Base-by-base conservation (phyloP, 1,140 invertebrate species). In the Pseudobourletiella spinata region DNA sequence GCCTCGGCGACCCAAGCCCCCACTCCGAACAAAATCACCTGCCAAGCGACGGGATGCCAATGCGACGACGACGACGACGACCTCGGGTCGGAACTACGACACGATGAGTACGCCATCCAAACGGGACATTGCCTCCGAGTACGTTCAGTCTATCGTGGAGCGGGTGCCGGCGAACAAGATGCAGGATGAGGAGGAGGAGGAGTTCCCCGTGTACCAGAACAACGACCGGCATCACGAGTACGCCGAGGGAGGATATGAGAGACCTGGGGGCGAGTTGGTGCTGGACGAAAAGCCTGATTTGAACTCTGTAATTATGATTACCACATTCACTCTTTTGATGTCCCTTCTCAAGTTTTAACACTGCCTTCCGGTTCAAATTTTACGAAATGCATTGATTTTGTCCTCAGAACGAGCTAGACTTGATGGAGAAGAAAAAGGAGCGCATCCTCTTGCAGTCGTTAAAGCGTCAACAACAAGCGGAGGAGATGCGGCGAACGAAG, bases 381-480 rank as follows among this genome's bases (percentile, higher is more conserved):
- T n/a, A n/a, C n/a, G n/a, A 11, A 54, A 56, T 30, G 15, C 18
- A 30, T 42, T 64, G 26, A n/a, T n/a, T n/a, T n/a, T n/a, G n/a
- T n/a, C n/a, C n/a, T n/a, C 72, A 89, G 86, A 83, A 84, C 69
- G 83, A 82, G 22, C 79, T 90, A 25, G 86, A 91, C 66, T 89
- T 93, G 77, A 91, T 93, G 86, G 88, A 92, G 72, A 83, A 83
- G 32, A 93, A 88, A 72, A 95, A 92, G 72, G 88, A 95, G 72
- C 83, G 85, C 64, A 89, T 95, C 51, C 85, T 94, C 81, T 74
- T 93, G 73, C 75, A 88, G 66, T 94, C 90, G 11, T 75, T 92
- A 66, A 89, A 91, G 74, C 79, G 92, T 72, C 83, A 87, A 71
- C 88, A 93, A 72, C 84, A 91, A 68, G 88, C 91, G 70, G 93